phyloP scores from a whole-genome alignment of 2,888 invertebrate species.

The Ochropleura leucogaster region DNA sequence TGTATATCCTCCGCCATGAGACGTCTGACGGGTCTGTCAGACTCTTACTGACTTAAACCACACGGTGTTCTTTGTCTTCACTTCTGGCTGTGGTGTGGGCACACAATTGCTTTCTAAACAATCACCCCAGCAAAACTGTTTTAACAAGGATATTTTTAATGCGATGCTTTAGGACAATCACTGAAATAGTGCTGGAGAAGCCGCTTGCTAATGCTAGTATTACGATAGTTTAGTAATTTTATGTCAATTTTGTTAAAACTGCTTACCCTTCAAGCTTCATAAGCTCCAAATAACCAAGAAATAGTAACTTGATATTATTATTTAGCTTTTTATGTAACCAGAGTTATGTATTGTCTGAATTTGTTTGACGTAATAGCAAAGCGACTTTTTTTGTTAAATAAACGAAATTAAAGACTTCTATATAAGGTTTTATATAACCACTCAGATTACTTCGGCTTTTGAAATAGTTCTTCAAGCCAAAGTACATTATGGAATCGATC shows the following conservation, averaged over 20 bases:
- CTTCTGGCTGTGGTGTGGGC: no score
- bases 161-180: background rate
- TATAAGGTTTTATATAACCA: conserved; percentile 29
- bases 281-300: background rate
- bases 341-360: conserved; percentile 9
- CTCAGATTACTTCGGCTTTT: conserved; percentile 16
- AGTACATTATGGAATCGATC: background rate
- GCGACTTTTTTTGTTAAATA: conserved; percentile 22
- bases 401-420: conserved; percentile 29
- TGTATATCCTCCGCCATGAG: no score
- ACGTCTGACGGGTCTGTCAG: no score
- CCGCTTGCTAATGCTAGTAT: background rate
- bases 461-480: background rate
- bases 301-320: conserved; percentile 33
- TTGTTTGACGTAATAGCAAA: conserved; percentile 14
- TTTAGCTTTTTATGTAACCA: conserved; percentile 27
- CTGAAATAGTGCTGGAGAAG: background rate
- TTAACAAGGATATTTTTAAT: no score
- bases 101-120: no score
- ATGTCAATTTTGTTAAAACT: background rate
- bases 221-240: background rate
- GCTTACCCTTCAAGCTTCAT: background rate
- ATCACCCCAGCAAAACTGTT: no score
- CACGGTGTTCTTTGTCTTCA: no score
- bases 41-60: no score